These are phyloP conservation scores for Rhamphomyia laevipes DNA, from an alignment of 2,888 invertebrate species.

Conservation along the genomic window DNA sequence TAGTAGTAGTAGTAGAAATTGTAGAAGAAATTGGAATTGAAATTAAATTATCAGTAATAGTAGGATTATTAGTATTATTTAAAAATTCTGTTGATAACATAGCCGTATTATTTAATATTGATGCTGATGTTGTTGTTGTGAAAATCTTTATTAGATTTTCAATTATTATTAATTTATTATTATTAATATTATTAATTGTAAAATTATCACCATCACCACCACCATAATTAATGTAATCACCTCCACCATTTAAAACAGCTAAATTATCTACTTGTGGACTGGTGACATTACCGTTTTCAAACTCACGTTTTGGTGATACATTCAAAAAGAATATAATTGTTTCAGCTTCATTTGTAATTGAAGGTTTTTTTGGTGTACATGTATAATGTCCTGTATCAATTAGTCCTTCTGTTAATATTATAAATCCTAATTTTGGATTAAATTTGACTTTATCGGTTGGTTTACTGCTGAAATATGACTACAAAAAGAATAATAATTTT, in stretches of 20 bases:
- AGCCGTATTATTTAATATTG: background rate
- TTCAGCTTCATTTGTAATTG: slow-evolving; percentile 27
- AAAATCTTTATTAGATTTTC: background rate
- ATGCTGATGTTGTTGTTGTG: background rate
- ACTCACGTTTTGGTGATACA: slow-evolving; percentile 12
- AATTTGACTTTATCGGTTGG: slow-evolving; percentile 22
- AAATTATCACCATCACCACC: slow-evolving; percentile 7
- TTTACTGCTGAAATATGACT: slow-evolving; percentile 28
- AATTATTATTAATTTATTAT: background rate
- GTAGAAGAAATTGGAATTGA: background rate
- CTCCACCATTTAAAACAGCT: background rate
- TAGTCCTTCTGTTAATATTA: slow-evolving; percentile 28
- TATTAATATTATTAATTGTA: background rate
- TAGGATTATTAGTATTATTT: background rate
- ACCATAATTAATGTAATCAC: slow-evolving; percentile 2
- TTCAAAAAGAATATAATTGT: slow-evolving; percentile 12
- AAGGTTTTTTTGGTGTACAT: slow-evolving; percentile 28
- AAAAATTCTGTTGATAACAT: background rate
- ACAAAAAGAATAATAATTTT: slow-evolving; percentile 6
- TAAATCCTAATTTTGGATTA: slow-evolving; percentile 32
- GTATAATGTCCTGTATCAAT: slow-evolving; percentile 28
- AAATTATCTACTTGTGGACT: slow-evolving; percentile 7
- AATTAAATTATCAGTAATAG: background rate
- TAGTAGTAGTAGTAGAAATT: background rate
- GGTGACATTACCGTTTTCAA: slow-evolving; percentile 4